Evolutionary conservation across 1,140 invertebrate genomes (phyloP), one percentile per base, ranked within the genome.

Genomic region (Chrysoperla carnea): DNA sequence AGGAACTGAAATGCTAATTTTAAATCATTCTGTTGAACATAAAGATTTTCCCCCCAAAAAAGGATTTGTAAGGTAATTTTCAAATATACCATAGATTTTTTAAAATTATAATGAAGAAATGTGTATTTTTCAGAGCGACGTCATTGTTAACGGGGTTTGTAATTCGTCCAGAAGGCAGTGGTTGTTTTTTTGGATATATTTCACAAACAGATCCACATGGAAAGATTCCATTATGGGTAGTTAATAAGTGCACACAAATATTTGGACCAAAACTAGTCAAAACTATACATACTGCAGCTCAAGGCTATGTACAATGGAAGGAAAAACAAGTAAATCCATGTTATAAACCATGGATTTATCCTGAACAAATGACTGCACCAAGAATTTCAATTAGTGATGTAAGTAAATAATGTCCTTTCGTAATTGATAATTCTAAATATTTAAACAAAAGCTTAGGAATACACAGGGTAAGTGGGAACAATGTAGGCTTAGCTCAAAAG

Each of bases 21-120:
- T 91, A 41, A 91, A 89, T 65, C 87, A 92, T 70, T 91, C 87
- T 37, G 82, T 93, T 33, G 81, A 73, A 64, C 88, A 92, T 60
- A 78, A 81, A 55, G 76, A 79, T 60, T 78, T 78, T 64, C 84
- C 85, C 23, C 78, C 81, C 2, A 76, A 70, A 52, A 88, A 88
- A 60, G 78, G 80, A 33, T 85, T 75, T 61, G 75, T 92, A 45
- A 72, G 88, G 70, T 70, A 57, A 48, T 28, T 37, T 29, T 29
- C 23, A 39, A 23, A 27, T 9, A 33, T 9, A 2, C 31, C 31
- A 33, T n/a, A 33, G n/a, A 33, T 33, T 9, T 33, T 4, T 4
- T 2, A 11, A 33, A 33, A 11, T 33, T 33, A 2, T 33, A 12
- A 11, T 11, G 8, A 11, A 3, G 17, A 23, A 23, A 23, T 23